A percentile compares a stretch with the other conserved stretches of the same genome.
Conservation (phyloP, 37 sponge, comb jelly and placozoan species). For the Crambe crambe region DNA sequence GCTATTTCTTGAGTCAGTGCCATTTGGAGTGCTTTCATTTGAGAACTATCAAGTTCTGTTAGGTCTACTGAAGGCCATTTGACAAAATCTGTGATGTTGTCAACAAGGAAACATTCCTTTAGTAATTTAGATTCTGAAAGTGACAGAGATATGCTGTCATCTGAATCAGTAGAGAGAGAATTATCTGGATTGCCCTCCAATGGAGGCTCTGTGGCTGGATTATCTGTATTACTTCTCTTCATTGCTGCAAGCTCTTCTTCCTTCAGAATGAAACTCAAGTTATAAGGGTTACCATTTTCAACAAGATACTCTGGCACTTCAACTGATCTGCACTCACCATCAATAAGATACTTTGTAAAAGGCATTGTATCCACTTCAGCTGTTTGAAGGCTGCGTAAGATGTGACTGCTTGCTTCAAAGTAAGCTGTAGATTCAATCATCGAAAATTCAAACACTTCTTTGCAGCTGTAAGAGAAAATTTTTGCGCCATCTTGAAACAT, state of each 20-base stretch:
- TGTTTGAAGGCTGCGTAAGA: constrained; percentile 63
- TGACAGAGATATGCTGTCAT: neutral
- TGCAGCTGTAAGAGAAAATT: neutral
- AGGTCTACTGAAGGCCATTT: constrained; percentile 39
- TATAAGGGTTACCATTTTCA: neutral
- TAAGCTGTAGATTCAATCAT: constrained; percentile 87
- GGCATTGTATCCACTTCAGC: constrained; percentile 84
- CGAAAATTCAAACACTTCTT: constrained; percentile 19
- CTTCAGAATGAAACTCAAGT: neutral
- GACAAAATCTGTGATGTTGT: neutral
- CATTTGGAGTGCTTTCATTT: constrained; percentile 69
- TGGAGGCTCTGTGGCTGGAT: too few relatives aligned
- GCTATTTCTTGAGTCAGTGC: constrained; percentile 81
- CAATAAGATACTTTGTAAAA: constrained; percentile 65
- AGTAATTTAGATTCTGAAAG: too few relatives aligned
- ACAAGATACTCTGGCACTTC: constrained; percentile 31
- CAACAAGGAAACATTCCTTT: constrained; percentile 6
- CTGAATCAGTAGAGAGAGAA: neutral
- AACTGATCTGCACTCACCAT: constrained; percentile 25
- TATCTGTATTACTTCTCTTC: neutral
- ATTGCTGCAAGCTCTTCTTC: neutral
- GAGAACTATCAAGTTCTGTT: constrained; percentile 64
- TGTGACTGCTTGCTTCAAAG: constrained; percentile 85
- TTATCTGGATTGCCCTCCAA: neutral
- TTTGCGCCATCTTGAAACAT: constrained; percentile 27